These are phyloP conservation scores for Lycophotia porphyrea DNA, from an alignment of 2,888 invertebrate genomes.

Conservation along the genomic window DNA sequence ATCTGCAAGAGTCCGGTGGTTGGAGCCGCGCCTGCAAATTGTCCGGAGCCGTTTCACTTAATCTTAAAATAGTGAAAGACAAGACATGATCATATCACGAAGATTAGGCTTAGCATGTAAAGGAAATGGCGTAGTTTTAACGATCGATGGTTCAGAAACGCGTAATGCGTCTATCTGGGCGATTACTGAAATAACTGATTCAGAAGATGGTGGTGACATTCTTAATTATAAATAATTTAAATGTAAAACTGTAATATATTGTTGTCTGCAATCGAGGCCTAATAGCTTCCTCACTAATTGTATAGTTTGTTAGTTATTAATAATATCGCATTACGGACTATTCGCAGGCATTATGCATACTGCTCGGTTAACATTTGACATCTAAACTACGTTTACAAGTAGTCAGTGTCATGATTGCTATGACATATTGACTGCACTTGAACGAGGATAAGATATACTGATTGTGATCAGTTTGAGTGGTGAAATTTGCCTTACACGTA, in stretches of 20 bases:
- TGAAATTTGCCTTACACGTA: not conserved
- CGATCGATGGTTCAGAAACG: not conserved
- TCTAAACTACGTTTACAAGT: not conserved
- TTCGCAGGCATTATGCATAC: conserved; percentile 32
- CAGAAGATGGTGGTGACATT: conserved; percentile 45
- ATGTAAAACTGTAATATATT: conserved; percentile 77
- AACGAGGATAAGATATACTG: not conserved
- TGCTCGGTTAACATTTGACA: conserved; percentile 16
- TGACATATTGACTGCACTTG: not conserved
- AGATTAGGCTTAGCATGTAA: conserved; percentile 34
- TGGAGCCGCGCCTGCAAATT: not conserved
- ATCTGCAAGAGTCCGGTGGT: not conserved
- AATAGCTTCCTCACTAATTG: conserved; percentile 75
- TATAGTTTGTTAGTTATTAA: conserved; percentile 72
- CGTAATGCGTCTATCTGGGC: conserved; percentile 16
- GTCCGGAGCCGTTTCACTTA: not conserved
- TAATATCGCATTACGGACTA: conserved; percentile 28
- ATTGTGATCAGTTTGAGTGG: not conserved
- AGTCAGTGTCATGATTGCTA: not conserved
- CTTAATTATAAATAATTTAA: conserved; percentile 64
- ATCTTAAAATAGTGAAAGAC: not conserved
- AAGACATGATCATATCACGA: conserved; percentile 49
- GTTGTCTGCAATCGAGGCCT: conserved; percentile 78
- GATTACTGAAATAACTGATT: conserved; percentile 48
- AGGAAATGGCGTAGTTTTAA: conserved; percentile 26